phyloP scores from a whole-genome alignment of 2,113 vertebrate genomes.

The Neodontobutis hainanensis region DNA sequence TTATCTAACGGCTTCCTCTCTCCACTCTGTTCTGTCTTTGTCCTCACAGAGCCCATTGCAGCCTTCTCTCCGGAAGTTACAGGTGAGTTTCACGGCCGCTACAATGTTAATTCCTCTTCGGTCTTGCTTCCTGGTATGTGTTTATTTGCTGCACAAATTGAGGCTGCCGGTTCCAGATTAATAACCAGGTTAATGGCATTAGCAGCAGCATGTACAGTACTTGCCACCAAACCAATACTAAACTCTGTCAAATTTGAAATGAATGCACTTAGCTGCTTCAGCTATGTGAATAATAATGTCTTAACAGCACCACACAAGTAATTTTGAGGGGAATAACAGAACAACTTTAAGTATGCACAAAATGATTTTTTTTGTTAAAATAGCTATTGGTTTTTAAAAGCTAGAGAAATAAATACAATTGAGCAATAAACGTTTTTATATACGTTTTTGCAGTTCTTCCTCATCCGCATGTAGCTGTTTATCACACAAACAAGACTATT shows the following conservation, averaged over 20 bases:
- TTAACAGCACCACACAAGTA: too few species aligned
- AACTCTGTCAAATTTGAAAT: slow-evolving; percentile 9
- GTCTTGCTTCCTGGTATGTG: slow-evolving; percentile 72
- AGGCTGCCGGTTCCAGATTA: slow-evolving; percentile 16
- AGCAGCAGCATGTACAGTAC: slow-evolving; percentile 23
- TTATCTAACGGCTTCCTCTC: slow-evolving; percentile 51
- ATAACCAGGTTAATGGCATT: slow-evolving; percentile 24
- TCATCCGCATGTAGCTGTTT: too few species aligned
- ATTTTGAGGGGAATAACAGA: too few species aligned
- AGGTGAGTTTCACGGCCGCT: slow-evolving; percentile 74
- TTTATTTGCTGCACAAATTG: slow-evolving; percentile 42
- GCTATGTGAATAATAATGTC: too few species aligned
- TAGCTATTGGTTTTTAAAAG: too few species aligned
- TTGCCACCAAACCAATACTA: slow-evolving; percentile 18
- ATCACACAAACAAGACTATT: too few species aligned
- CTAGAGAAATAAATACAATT: too few species aligned
- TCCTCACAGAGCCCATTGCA: slow-evolving; percentile 87
- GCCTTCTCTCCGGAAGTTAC: slow-evolving; percentile 89
- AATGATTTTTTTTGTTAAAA: too few species aligned
- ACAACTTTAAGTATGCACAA: too few species aligned
- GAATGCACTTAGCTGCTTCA: too few species aligned
- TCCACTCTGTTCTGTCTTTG: slow-evolving; percentile 43
- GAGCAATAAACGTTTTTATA: too few species aligned
- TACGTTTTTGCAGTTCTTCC: too few species aligned
- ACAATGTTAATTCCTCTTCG: slow-evolving; percentile 59